Evolutionary conservation across 2,888 invertebrate species (phyloP).

Genomic region (Eristalis pertinax): DNA sequence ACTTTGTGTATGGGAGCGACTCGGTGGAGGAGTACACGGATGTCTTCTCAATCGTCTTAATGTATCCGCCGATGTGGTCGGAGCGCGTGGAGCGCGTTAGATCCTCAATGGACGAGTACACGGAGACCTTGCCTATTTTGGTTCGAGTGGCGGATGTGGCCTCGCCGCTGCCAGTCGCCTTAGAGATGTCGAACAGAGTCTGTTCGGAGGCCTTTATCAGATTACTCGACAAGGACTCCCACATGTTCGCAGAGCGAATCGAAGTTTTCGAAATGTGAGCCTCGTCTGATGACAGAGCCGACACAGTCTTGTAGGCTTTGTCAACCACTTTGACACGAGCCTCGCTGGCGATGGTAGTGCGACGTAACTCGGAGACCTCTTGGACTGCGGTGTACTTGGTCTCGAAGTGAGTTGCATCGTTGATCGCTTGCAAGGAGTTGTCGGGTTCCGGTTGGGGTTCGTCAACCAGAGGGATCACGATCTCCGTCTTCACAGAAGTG

Average conservation of each 20-base stretch:
- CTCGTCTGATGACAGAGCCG: constrained; percentile 34
- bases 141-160: constrained; percentile 1
- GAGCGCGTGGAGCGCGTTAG: constrained; percentile 40
- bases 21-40: constrained; percentile 61
- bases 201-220: constrained; percentile 61
- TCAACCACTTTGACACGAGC: constrained; percentile 50
- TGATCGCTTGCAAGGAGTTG: neutral
- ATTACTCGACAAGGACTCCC: constrained; percentile 61
- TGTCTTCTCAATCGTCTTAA: constrained; percentile 61
- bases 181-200: constrained; percentile 54
- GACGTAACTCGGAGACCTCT: constrained; percentile 36
- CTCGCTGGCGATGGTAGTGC: constrained; percentile 53
- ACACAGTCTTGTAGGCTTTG: constrained; percentile 50
- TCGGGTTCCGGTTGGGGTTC: neutral
- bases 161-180: constrained; percentile 27
- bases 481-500: constrained; percentile 24
- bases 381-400: constrained; percentile 53
- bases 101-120: constrained; percentile 61
- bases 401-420: constrained; percentile 27
- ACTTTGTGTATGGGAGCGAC: constrained; percentile 56
- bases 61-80: constrained; percentile 45
- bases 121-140: constrained; percentile 59
- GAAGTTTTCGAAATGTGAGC: constrained; percentile 47
- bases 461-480: constrained; percentile 38
- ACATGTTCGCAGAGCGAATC: constrained; percentile 66